Evolutionary conservation across 2,797 vertebrate species (phyloP).

Genomic region (Gouania willdenowi): DNA sequence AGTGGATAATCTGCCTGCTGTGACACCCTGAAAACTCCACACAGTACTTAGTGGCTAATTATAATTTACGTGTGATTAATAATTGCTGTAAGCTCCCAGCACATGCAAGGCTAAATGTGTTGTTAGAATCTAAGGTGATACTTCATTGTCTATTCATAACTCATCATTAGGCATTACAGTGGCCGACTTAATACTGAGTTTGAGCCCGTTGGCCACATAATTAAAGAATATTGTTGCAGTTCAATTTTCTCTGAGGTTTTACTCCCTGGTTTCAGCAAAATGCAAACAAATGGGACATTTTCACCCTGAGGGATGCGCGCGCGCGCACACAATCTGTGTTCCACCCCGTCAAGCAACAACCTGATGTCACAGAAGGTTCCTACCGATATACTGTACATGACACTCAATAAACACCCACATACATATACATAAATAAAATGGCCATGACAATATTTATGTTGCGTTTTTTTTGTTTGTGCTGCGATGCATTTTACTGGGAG

Average conservation of each 20-base stretch:
- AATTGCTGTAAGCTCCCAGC: constrained; percentile 47
- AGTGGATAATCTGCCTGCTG: constrained; percentile 60
- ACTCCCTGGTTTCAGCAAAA: constrained; percentile 18
- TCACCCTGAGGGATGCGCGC: constrained; percentile 42
- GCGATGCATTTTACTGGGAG: no score
- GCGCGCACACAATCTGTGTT: no score
- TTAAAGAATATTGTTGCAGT: constrained; percentile 22
- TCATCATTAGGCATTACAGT: constrained; percentile 45
- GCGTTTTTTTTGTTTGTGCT: no score
- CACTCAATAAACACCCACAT: no score
- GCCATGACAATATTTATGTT: no score
- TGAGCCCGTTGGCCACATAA: constrained; percentile 20
- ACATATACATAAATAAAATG: no score
- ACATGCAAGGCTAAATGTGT: constrained; percentile 29
- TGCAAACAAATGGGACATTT: constrained; percentile 43
- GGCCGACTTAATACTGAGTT: constrained; percentile 26
- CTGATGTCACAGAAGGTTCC: no score
- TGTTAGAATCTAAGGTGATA: constrained; percentile 31
- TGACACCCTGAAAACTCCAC: constrained; percentile 42
- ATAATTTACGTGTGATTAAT: constrained; percentile 64
- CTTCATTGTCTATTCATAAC: constrained; percentile 67
- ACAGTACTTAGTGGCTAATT: constrained; percentile 63
- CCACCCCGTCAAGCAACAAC: no score
- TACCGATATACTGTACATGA: no score
- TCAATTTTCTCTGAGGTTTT: constrained; percentile 20